phyloP scores from a whole-genome alignment of 2,113 vertebrate species.

The Tinamus guttatus region DNA sequence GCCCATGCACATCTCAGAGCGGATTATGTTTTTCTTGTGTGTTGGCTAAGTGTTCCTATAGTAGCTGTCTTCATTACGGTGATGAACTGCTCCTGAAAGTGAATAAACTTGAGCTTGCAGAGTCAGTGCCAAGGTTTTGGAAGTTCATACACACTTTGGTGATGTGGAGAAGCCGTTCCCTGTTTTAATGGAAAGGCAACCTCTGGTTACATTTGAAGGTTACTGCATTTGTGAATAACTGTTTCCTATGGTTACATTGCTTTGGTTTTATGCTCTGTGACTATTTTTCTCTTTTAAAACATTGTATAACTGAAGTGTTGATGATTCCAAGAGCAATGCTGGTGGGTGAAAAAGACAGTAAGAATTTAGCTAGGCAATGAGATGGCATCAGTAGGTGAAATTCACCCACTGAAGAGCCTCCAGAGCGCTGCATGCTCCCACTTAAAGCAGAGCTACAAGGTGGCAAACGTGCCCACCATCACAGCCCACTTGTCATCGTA shows the following conservation, averaged over 20 bases:
- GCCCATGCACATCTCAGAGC: background rate
- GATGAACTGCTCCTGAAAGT: background rate
- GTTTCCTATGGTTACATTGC: background rate
- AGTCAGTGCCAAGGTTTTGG: background rate
- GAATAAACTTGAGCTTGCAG: background rate
- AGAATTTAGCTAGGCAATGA: background rate
- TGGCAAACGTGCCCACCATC: background rate
- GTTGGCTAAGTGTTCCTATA: fast-evolving
- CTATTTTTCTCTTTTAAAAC: background rate
- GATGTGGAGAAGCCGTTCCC: background rate
- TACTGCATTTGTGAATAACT: background rate
- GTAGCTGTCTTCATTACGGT: fast-evolving
- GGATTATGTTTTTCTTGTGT: background rate
- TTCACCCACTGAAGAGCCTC: slow-evolving; percentile 1
- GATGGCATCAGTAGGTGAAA: slow-evolving; percentile 43
- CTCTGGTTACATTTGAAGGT: background rate
- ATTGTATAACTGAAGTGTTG: background rate
- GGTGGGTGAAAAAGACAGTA: slow-evolving; percentile 33
- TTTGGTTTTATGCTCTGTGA: background rate
- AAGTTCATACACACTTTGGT: fast-evolving
- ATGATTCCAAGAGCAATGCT: background rate
- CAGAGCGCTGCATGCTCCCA: fast-evolving
- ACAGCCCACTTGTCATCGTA: background rate
- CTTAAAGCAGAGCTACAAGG: background rate
- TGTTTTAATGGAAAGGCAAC: background rate